Evolutionary conservation across 2,113 vertebrate genomes (phyloP).

Genomic region (Scalopus aquaticus): DNA sequence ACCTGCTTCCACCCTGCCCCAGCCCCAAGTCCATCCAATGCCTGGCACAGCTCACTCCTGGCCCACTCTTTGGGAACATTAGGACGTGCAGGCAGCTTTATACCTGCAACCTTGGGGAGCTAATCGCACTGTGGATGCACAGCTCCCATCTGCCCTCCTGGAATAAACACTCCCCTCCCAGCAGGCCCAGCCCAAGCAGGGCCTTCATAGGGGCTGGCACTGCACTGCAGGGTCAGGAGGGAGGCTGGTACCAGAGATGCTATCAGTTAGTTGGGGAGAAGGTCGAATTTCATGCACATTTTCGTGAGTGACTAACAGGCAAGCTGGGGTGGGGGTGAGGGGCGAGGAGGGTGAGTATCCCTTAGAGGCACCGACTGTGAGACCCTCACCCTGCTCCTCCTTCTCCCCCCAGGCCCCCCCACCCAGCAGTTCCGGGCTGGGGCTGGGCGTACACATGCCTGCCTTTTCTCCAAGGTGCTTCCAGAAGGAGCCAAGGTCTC

Average conservation of each 20-base stretch:
- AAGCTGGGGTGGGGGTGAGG: not conserved
- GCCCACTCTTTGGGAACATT: not conserved
- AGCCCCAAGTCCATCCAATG: not conserved
- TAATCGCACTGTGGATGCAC: slow-evolving; percentile 64
- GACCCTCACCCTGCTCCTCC: not conserved
- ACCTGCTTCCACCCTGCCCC: not conserved
- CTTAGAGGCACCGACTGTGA: not conserved
- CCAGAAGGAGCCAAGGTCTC: not conserved
- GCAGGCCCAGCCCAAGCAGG: not conserved
- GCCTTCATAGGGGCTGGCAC: slow-evolving; percentile 5
- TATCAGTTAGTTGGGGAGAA: not conserved
- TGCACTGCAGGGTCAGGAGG: not conserved
- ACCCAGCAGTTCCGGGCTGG: not conserved
- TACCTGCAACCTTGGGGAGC: slow-evolving; percentile 71
- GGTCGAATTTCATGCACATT: slow-evolving; percentile 63
- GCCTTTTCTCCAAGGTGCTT: not conserved
- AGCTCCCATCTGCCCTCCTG: slow-evolving; percentile 29
- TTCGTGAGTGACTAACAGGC: slow-evolving; percentile 18
- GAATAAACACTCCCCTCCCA: slow-evolving; percentile 56
- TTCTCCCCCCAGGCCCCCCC: not conserved
- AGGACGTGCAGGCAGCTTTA: slow-evolving; percentile 57
- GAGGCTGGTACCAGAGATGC: slow-evolving; percentile 62
- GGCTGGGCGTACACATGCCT: not conserved
- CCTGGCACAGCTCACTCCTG: not conserved
- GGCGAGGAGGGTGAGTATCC: not conserved